A percentile compares a stretch with the other conserved stretches of the same genome.
These are phyloP conservation scores for Drosophila azteca DNA, from an alignment of 1,140 invertebrate genomes.

Conservation along the genomic window DNA sequence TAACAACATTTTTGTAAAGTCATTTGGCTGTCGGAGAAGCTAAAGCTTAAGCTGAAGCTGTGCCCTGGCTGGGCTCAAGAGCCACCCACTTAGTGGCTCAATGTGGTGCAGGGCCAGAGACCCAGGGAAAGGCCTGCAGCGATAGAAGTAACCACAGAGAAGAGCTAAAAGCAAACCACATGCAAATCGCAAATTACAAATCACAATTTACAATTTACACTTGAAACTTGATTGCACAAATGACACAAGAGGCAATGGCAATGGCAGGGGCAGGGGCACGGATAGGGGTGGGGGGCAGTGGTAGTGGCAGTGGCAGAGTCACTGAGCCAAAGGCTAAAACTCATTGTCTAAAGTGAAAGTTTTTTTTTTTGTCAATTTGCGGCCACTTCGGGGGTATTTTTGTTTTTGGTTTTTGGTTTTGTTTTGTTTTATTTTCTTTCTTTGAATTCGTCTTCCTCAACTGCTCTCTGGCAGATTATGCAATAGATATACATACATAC, in stretches of 20 bases:
- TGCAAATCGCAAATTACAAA: conserved; percentile 17
- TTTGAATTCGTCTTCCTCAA: conserved; percentile 13
- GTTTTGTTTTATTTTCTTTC: conserved; percentile 36
- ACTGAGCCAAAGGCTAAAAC: conserved; percentile 16
- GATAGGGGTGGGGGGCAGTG: neutral
- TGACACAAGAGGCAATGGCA: conserved; percentile 2
- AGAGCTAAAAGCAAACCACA: conserved; percentile 17
- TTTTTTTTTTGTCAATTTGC: conserved; percentile 56
- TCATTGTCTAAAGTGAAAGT: conserved; percentile 71
- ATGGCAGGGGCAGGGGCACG: neutral
- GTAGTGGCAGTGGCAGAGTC: neutral
- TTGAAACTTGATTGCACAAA: conserved; percentile 66
- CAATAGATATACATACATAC: conserved; percentile 31
- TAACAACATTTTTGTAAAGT: conserved; percentile 71
- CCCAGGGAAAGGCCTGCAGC: too few relatives aligned
- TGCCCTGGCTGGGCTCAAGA: conserved; percentile 17
- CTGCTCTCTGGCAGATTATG: conserved; percentile 32
- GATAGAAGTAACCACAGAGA: too few relatives aligned
- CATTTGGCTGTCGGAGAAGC: conserved; percentile 50
- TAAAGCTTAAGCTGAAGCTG: conserved; percentile 25
- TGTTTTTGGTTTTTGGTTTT: conserved; percentile 20
- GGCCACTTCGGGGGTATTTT: conserved; percentile 33
- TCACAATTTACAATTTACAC: conserved; percentile 56
- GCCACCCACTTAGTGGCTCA: conserved; percentile 1
- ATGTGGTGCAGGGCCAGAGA: neutral